phyloP scores from a whole-genome alignment of 2,888 invertebrate genomes.

The Ophion costatus region DNA sequence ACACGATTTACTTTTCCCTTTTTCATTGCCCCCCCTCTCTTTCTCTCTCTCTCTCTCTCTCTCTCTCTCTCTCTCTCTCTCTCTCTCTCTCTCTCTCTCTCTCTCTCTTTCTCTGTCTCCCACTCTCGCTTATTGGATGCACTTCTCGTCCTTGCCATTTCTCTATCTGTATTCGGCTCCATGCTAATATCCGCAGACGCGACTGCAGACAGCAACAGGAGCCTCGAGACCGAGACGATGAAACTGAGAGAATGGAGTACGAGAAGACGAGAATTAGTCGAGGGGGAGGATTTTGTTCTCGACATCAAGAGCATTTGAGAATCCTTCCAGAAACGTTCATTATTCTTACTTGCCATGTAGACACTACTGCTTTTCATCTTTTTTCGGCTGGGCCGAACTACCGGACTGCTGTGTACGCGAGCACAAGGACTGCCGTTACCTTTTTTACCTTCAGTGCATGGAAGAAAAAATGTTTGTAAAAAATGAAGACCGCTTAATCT shows the following conservation, averaged over 20 bases:
- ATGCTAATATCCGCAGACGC: slow-evolving; percentile 75
- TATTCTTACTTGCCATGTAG: slow-evolving; percentile 76
- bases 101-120: slow-evolving; percentile 58
- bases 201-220: slow-evolving; percentile 63
- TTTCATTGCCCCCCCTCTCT: slow-evolving; percentile 39
- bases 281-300: slow-evolving; percentile 62
- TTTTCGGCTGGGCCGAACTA: slow-evolving; percentile 23
- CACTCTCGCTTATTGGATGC: slow-evolving; percentile 58
- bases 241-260: slow-evolving; percentile 55
- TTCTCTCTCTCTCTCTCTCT: slow-evolving; percentile 59
- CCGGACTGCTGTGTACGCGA: slow-evolving; percentile 15
- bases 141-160: slow-evolving; percentile 14
- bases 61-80: slow-evolving; percentile 52
- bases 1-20: slow-evolving; percentile 69
- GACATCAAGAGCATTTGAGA: slow-evolving; percentile 75
- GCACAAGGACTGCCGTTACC: slow-evolving; percentile 1
- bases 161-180: slow-evolving; percentile 49
- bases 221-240: slow-evolving; percentile 69
- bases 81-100: slow-evolving; percentile 60
- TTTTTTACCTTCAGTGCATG: background rate
- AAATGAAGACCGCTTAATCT: background rate
- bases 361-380: slow-evolving; percentile 59
- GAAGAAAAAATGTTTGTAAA: background rate
- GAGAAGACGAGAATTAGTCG: slow-evolving; percentile 56
- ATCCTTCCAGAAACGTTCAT: slow-evolving; percentile 75